Conservation (phyloP, 1,140 invertebrate species). For the Pseudomyrmex pallidus region DNA sequence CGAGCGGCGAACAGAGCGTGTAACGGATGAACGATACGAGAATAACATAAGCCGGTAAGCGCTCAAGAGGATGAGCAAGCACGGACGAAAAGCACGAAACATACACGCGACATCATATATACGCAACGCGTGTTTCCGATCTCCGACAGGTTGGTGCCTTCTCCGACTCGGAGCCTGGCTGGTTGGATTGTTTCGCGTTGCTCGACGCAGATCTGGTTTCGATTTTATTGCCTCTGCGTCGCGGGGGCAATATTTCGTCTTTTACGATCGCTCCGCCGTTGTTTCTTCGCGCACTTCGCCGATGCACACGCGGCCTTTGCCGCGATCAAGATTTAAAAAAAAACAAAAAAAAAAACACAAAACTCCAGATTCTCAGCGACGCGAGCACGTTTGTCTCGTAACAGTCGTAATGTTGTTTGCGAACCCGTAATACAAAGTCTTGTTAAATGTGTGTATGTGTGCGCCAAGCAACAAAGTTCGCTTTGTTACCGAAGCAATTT, state of each 20-base stretch:
- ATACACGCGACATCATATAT: neutral
- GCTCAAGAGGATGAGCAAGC: neutral
- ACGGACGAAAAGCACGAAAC: neutral
- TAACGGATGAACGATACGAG: conserved; percentile 37
- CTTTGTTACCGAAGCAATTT: too few species aligned
- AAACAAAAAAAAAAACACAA: conserved; percentile 31
- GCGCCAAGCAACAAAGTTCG: too few species aligned
- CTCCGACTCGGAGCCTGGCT: neutral
- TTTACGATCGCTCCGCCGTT: conserved; percentile 70
- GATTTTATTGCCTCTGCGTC: conserved; percentile 79
- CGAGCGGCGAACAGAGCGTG: conserved; percentile 26
- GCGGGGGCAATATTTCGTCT: conserved; percentile 75
- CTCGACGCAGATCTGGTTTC: conserved; percentile 77
- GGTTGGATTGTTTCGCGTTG: conserved; percentile 70
- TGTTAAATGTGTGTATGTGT: too few species aligned
- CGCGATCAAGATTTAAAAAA: conserved; percentile 15
- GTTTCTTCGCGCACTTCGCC: conserved; percentile 61
- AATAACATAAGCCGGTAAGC: conserved; percentile 33
- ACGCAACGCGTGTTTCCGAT: conserved; percentile 21
- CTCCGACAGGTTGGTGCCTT: conserved; percentile 47
- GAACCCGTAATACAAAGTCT: too few species aligned
- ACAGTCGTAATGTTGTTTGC: neutral
- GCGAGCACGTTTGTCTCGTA: conserved; percentile 11
- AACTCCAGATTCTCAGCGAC: neutral
- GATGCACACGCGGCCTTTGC: conserved; percentile 17